A percentile compares a stretch with the other conserved stretches of the same genome.
Evolutionary conservation across 2,888 invertebrate genomes (phyloP).

Genomic region (Agriotes lineatus): DNA sequence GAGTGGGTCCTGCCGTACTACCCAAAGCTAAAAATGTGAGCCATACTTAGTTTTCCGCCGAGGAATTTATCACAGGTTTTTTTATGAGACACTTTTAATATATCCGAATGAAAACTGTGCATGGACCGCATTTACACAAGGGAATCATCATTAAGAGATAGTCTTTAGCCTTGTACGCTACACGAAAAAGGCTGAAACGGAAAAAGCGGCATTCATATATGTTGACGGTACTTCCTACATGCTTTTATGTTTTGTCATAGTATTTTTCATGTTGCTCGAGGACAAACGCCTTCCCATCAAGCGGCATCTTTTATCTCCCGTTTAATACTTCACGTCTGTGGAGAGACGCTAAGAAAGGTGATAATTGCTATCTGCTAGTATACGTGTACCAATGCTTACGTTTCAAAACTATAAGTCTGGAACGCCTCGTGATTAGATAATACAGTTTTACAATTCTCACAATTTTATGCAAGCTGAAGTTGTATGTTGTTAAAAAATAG

Average conservation of each 20-base stretch:
- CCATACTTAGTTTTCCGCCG: slow-evolving; percentile 52
- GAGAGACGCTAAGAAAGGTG: slow-evolving; percentile 60
- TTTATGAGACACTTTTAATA: slow-evolving; percentile 50
- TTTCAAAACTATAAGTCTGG: too few relatives aligned
- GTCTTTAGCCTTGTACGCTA: slow-evolving; percentile 54
- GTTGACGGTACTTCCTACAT: slow-evolving; percentile 58
- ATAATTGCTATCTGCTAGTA: slow-evolving; percentile 62
- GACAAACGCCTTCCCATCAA: slow-evolving; percentile 60
- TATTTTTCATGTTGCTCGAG: slow-evolving; percentile 60
- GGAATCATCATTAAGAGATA: slow-evolving; percentile 56
- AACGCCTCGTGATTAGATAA: too few relatives aligned
- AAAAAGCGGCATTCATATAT: slow-evolving; percentile 61
- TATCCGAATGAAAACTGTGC: slow-evolving; percentile 49
- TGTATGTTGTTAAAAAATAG: too few relatives aligned
- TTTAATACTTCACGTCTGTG: slow-evolving; percentile 63
- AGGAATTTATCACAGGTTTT: slow-evolving; percentile 52
- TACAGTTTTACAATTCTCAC: too few relatives aligned
- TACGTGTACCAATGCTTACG: too few relatives aligned
- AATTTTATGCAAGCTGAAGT: too few relatives aligned
- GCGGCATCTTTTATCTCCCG: slow-evolving; percentile 63
- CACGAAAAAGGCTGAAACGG: slow-evolving; percentile 57
- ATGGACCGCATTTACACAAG: slow-evolving; percentile 47
- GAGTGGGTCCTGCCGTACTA: slow-evolving; percentile 51
- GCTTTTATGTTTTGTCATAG: slow-evolving; percentile 60
- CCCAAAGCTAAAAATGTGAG: slow-evolving; percentile 52